Percentiles rank a stretch among this genome's conserved stretches.
Evolutionary conservation across 2,113 vertebrate species (phyloP).

Genomic region (Tachysurus fulvidraco): DNA sequence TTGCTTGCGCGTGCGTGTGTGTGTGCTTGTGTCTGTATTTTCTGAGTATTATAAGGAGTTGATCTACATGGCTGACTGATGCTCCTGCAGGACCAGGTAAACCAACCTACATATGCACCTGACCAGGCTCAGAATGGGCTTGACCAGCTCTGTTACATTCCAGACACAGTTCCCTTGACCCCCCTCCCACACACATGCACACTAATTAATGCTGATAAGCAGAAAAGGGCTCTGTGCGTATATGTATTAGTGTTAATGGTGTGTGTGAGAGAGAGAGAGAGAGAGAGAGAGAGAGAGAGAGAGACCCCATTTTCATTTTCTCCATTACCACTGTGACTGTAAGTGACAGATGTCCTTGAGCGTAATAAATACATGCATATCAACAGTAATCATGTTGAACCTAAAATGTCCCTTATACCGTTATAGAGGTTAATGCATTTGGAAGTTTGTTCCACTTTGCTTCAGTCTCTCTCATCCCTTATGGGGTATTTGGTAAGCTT

Average conservation of each 20-base stretch:
- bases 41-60: constrained; percentile 5
- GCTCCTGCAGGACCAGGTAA: constrained; percentile 26
- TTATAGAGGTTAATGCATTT: constrained; percentile 3
- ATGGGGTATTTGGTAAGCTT: constrained; percentile 5
- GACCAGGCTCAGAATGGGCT: constrained; percentile 19
- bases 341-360: constrained; percentile 32
- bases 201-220: constrained; percentile 38
- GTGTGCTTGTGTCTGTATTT: neutral
- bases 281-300: too few relatives aligned
- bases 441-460: neutral
- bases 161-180: constrained; percentile 21
- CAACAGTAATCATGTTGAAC: neutral
- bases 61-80: constrained; percentile 14
- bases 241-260: neutral
- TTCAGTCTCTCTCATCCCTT: neutral
- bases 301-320: constrained; percentile 4
- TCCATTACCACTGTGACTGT: constrained; percentile 11
- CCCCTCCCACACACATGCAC: neutral
- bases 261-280: neutral
- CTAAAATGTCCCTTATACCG: constrained; percentile 2
- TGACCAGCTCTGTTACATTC: neutral
- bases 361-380: constrained; percentile 17
- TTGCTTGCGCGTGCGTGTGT: neutral
- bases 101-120: constrained; percentile 39
- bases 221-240: constrained; percentile 9